Percentiles rank a stretch among this genome's conserved stretches.
Evolutionary conservation across 2,797 vertebrate species (phyloP).

Genomic region (Vipera latastei): DNA sequence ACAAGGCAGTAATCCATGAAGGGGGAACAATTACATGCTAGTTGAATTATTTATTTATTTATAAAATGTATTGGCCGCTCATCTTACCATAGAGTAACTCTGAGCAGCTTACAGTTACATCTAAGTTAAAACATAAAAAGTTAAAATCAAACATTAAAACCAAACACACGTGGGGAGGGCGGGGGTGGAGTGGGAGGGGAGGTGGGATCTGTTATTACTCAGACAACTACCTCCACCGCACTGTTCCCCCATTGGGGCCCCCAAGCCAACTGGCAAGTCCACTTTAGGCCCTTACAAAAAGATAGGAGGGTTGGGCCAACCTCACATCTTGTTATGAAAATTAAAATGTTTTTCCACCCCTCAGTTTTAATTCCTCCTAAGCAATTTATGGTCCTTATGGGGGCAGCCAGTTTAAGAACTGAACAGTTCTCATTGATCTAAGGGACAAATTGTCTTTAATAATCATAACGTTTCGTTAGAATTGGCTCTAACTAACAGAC

Average conservation of each 20-base stretch:
- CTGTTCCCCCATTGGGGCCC: neutral
- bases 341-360: neutral
- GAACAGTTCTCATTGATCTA: constrained; percentile 16
- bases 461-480: constrained; percentile 15
- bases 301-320: neutral
- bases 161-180: no score
- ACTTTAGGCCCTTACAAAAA: neutral
- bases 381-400: neutral
- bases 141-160: no score
- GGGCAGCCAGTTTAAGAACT: neutral
- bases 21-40: neutral
- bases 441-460: constrained; percentile 20
- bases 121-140: no score
- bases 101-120: no score
- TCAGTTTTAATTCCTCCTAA: neutral
- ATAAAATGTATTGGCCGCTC: no score
- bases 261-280: neutral
- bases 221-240: neutral
- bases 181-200: no score
- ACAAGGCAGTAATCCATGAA: no score
- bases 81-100: no score
- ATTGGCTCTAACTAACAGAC: constrained; percentile 3
- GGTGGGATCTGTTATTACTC: no score
- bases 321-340: neutral
- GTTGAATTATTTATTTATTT: neutral